These are phyloP conservation scores for Drosophila triauraria DNA, from an alignment of 1,140 invertebrate species.

Conservation along the genomic window DNA sequence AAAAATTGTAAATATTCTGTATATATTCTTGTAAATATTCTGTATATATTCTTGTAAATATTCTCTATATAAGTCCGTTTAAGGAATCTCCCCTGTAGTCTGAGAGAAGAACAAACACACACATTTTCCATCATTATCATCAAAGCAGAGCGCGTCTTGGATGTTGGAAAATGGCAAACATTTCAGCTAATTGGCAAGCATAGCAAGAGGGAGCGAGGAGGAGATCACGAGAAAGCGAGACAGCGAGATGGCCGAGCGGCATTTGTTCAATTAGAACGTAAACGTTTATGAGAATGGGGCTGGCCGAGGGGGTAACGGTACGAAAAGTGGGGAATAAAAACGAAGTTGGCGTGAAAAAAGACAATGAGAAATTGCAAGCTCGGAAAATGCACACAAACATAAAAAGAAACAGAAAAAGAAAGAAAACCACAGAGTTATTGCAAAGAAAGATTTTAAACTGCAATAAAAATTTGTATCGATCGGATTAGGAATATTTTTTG, in stretches of 20 bases:
- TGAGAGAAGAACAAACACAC: constrained; percentile 20
- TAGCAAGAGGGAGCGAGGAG: constrained; percentile 1
- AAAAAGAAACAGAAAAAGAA: constrained; percentile 6
- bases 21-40: too few relatives aligned
- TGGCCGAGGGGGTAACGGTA: constrained; percentile 2
- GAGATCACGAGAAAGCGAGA: not conserved
- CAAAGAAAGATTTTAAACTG: constrained; percentile 1
- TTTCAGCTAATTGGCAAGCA: constrained; percentile 55
- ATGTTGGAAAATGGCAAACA: constrained; percentile 54
- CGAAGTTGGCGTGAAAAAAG: constrained; percentile 51
- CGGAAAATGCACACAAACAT: not conserved
- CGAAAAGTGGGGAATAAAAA: constrained; percentile 4
- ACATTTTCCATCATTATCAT: constrained; percentile 53
- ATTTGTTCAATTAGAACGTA: constrained; percentile 76
- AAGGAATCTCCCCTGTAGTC: constrained; percentile 5
- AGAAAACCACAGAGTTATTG: constrained; percentile 5
- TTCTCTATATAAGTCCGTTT: not conserved
- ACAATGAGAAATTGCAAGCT: constrained; percentile 19
- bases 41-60: too few relatives aligned
- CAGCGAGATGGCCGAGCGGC: constrained; percentile 10
- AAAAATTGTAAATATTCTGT: too few relatives aligned
- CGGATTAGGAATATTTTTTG: too few relatives aligned
- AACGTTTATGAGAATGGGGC: constrained; percentile 29
- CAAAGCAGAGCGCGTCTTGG: constrained; percentile 46
- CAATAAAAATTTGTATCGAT: not conserved